Evolutionary conservation across 2,888 invertebrate species (phyloP).

Genomic region (Pollenia amentaria): DNA sequence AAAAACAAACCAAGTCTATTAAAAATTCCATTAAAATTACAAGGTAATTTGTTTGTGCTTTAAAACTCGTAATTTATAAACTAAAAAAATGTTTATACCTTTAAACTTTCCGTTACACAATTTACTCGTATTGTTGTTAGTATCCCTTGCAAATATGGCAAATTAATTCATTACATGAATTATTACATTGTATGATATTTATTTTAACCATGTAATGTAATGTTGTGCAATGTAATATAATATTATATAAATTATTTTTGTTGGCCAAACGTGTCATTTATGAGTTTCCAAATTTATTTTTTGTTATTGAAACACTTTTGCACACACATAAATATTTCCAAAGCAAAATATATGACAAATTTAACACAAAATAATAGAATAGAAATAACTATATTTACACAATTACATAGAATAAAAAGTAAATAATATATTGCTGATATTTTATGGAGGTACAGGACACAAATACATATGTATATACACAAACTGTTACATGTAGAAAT

Average conservation of each 20-base stretch:
- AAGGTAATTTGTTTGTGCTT: too few relatives aligned
- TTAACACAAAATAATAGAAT: conserved; percentile 1
- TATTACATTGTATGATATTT: conserved; percentile 20
- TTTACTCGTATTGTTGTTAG: not conserved
- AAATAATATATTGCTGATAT: conserved; percentile 33
- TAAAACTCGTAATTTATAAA: not conserved
- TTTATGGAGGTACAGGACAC: not conserved
- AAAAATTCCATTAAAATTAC: conserved; percentile 4
- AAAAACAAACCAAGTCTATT: not conserved
- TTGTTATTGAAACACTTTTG: not conserved
- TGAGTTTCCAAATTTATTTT: conserved; percentile 8
- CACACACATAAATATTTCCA: conserved; percentile 17
- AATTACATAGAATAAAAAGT: conserved; percentile 45
- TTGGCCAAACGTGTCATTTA: conserved; percentile 48
- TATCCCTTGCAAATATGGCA: not conserved
- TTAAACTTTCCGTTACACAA: too few relatives aligned
- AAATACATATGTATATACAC: not conserved
- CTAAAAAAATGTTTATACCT: too few relatives aligned
- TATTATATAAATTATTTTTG: conserved; percentile 27
- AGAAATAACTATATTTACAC: conserved; percentile 8
- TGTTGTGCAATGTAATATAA: conserved; percentile 13
- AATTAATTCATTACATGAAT: conserved; percentile 33
- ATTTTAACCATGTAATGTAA: not conserved
- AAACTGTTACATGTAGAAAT: not conserved
- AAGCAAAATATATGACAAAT: conserved; percentile 34